Conservation (phyloP, 2,888 invertebrate species). For the Meta bourneti region DNA sequence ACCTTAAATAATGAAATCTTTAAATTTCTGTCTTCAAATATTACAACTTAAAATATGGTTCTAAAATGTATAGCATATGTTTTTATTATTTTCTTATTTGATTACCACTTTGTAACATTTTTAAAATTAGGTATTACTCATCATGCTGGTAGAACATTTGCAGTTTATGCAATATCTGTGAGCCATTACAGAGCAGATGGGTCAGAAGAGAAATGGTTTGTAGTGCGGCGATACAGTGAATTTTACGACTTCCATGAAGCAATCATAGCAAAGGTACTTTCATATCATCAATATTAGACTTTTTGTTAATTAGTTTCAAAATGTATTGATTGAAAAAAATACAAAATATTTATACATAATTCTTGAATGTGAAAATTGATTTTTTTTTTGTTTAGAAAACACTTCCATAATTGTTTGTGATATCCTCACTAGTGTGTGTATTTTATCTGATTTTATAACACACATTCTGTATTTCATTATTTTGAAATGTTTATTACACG, state of each 20-base stretch:
- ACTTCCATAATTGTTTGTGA: neutral
- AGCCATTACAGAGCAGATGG: slow-evolving; percentile 85
- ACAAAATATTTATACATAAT: neutral
- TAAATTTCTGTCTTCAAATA: too few relatives aligned
- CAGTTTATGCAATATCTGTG: slow-evolving; percentile 93
- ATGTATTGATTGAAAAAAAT: neutral
- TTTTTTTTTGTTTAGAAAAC: neutral
- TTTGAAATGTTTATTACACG: too few relatives aligned
- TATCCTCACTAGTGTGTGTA: neutral
- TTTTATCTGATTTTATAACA: neutral
- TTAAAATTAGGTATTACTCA: slow-evolving; percentile 86
- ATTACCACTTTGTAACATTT: too few relatives aligned
- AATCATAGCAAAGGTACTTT: slow-evolving; percentile 84
- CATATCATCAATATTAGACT: too few relatives aligned
- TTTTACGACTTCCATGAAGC: slow-evolving; percentile 94
- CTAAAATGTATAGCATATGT: too few relatives aligned
- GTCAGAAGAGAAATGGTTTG: slow-evolving; percentile 90
- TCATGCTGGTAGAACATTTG: slow-evolving; percentile 91
- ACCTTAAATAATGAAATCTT: too few relatives aligned
- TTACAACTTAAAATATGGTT: too few relatives aligned
- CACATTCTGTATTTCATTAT: too few relatives aligned
- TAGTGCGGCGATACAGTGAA: slow-evolving; percentile 95
- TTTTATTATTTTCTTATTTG: too few relatives aligned
- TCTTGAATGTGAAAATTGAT: neutral
- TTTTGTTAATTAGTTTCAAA: neutral